Evolutionary conservation across 2,888 invertebrate species (phyloP).

Genomic region (Diplolepis rosae): DNA sequence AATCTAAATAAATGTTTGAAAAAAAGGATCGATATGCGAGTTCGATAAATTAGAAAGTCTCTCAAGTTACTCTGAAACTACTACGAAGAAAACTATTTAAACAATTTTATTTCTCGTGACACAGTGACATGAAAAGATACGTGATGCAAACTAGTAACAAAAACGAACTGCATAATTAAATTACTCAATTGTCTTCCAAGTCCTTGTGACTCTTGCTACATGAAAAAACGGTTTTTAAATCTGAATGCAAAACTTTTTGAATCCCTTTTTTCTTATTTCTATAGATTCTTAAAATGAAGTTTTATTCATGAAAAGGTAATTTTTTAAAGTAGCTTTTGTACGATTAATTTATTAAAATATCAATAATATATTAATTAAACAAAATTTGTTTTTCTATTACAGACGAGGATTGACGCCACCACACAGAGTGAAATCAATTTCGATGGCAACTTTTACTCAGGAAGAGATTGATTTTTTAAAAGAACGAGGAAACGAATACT

Average conservation of each 20-base stretch:
- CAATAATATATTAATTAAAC: not conserved
- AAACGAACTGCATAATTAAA: constrained; percentile 5
- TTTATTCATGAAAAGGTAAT: too few relatives aligned
- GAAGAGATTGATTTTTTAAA: constrained; percentile 96
- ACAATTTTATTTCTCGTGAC: not conserved
- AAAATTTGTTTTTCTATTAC: constrained; percentile 72
- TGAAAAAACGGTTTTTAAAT: too few relatives aligned
- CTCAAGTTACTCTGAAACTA: not conserved
- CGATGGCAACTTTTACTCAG: constrained; percentile 97
- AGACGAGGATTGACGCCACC: constrained; percentile 98
- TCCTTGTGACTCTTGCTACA: not conserved
- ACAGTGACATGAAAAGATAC: constrained; percentile 12
- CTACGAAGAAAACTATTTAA: not conserved
- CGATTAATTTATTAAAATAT: too few relatives aligned
- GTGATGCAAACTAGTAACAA: not conserved
- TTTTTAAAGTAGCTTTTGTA: too few relatives aligned
- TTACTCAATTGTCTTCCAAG: not conserved
- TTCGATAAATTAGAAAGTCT: constrained; percentile 18
- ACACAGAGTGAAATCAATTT: constrained; percentile 98
- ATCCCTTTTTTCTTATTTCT: too few relatives aligned
- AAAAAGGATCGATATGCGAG: not conserved
- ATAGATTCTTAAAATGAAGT: too few relatives aligned
- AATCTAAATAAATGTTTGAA: not conserved
- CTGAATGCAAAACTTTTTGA: too few relatives aligned
- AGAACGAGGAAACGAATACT: constrained; percentile 94